Base-by-base conservation (phyloP, 2,797 vertebrate genomes). In the Typhlichthys subterraneus region DNA sequence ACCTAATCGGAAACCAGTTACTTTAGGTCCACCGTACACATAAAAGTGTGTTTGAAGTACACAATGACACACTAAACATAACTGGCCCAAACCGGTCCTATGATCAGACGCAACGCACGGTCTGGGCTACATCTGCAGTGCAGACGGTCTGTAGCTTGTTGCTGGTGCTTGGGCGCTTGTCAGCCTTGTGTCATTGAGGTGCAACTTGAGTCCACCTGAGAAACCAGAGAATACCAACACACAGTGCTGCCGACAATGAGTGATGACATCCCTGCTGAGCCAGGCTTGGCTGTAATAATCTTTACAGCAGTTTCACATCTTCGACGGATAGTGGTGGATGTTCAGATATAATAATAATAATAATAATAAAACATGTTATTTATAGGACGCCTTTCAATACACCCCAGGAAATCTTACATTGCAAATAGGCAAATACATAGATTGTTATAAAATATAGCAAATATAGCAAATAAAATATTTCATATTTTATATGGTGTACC, bases 161-260 rank as follows among this genome's bases (percentile, higher is more conserved):
- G 70, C 45, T 61, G 53, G 58, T 58, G 69, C 53, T 50, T 58
- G 31, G 47, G 68, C 58, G 64, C 71, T 60, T 74, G 79, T 80
- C 69, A 62, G 54, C 2, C 14, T 57, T 45, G 63, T 70, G 59
- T 80, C 71, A 80, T 67, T 80, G 76, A 79, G 65, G 63, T 85
- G 85, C 69, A 80, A 86, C 65, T 63, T 2, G 85, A 87, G 57
- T 81, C 77, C 73, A 53, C 45, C 59, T 38, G 64, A 76, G 87
- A 87, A 86, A 86, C 81, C 58, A 67, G 81, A 87, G 80, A 72
- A 68, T 33, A 38, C 57, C 61, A 58, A 69, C 69, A 72, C 72
- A 69, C 46, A 73, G 29, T 70, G 70, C 80, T 67, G 77, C 65
- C 72, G 75, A 56, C 53, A 45, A 50, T 0, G 23, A 63, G 46